Evolutionary conservation across 2,113 vertebrate species (phyloP).

Genomic region (Ptilonorhynchus violaceus): DNA sequence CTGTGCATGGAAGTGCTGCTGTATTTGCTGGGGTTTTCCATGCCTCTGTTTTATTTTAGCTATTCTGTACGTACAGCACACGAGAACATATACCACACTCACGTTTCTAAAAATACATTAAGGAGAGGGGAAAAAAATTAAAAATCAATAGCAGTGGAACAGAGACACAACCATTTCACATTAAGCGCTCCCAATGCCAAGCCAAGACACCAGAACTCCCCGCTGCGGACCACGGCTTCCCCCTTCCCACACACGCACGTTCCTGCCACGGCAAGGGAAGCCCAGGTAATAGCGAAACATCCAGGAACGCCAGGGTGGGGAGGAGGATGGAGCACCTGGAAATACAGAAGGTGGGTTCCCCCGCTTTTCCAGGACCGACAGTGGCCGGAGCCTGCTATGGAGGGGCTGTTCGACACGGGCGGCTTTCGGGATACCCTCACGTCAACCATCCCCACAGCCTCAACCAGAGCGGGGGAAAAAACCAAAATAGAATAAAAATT

Average conservation of each 20-base stretch:
- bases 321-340: background rate
- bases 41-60: background rate
- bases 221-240: background rate
- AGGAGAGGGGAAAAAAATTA: fast-evolving
- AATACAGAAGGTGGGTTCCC: background rate
- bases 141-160: background rate
- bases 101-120: constrained; percentile 16
- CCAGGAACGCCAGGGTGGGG: background rate
- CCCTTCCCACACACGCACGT: background rate
- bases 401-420: background rate
- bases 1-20: background rate
- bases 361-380: background rate
- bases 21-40: constrained; percentile 8
- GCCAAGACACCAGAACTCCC: background rate
- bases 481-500: background rate
- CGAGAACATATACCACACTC: background rate
- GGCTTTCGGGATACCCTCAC: background rate
- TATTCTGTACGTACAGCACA: background rate
- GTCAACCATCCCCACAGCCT: background rate
- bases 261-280: background rate
- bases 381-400: background rate
- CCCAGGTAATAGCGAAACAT: background rate
- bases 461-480: background rate
- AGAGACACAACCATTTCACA: background rate
- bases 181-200: background rate